Conservation (phyloP, 1,140 invertebrate genomes). For the Cheumatopsyche charites region DNA sequence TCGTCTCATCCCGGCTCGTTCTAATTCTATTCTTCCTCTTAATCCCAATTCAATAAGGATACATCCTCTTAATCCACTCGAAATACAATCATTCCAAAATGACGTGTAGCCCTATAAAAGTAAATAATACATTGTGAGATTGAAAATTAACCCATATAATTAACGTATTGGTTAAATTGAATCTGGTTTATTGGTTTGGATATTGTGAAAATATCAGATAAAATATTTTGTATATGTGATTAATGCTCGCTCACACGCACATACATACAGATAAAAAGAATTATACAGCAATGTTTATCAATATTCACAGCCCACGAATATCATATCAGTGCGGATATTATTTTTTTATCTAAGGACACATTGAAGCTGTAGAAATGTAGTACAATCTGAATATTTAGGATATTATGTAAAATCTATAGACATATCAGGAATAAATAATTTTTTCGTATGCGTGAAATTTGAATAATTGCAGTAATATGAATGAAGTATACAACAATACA, state of each 20-base stretch:
- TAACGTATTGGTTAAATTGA: neutral
- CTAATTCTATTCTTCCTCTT: slow-evolving; percentile 92
- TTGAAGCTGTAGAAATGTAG: neutral
- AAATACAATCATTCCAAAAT: slow-evolving; percentile 99
- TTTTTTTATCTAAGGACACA: neutral
- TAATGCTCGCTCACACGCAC: too few species aligned
- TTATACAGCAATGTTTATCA: too few species aligned
- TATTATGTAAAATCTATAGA: too few species aligned
- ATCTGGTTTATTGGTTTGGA: neutral
- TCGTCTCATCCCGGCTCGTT: slow-evolving; percentile 94
- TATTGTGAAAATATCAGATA: slow-evolving; percentile 25
- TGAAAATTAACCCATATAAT: neutral
- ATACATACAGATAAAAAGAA: too few species aligned
- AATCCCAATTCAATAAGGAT: slow-evolving; percentile 97
- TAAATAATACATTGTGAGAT: too few species aligned
- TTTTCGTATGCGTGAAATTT: too few species aligned
- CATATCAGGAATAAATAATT: too few species aligned
- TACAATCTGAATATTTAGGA: too few species aligned
- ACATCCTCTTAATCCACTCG: slow-evolving; percentile 96
- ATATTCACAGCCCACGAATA: too few species aligned
- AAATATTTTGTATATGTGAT: slow-evolving; percentile 6
- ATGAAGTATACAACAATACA: too few species aligned
- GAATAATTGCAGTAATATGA: too few species aligned
- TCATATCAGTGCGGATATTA: neutral
- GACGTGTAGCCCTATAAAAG: slow-evolving; percentile 94